A percentile compares a stretch with the other conserved stretches of the same genome.
These are phyloP conservation scores for Coremacera marginata DNA, from an alignment of 2,888 invertebrate genomes.

Conservation along the genomic window DNA sequence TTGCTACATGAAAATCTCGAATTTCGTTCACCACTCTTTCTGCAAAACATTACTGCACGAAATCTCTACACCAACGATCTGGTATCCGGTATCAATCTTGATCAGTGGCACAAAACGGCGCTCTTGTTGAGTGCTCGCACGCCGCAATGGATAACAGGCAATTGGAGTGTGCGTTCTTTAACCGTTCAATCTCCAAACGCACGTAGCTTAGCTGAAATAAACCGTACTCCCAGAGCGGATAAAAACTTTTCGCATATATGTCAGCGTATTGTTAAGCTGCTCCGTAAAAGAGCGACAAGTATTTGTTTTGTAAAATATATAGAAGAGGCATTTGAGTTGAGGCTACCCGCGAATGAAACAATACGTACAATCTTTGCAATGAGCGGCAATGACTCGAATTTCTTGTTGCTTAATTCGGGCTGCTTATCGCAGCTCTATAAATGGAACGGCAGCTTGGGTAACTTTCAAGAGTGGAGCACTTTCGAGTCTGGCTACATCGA, in stretches of 20 bases:
- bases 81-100: slow-evolving; percentile 68
- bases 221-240: slow-evolving; percentile 9
- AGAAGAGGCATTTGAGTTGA: slow-evolving; percentile 61
- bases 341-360: not conserved
- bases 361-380: slow-evolving; percentile 16
- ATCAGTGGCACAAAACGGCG: slow-evolving; percentile 67
- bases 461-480: slow-evolving; percentile 56
- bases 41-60: slow-evolving; percentile 54
- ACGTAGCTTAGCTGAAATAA: slow-evolving; percentile 27
- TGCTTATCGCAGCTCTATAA: slow-evolving; percentile 70
- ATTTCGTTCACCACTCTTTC: slow-evolving; percentile 60
- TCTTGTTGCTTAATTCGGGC: slow-evolving; percentile 61
- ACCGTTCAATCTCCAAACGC: slow-evolving; percentile 46
- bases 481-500: slow-evolving; percentile 70
- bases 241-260: slow-evolving; percentile 51
- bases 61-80: slow-evolving; percentile 55
- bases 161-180: slow-evolving; percentile 67
- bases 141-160: slow-evolving; percentile 69
- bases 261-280: slow-evolving; percentile 44
- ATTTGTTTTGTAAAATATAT: slow-evolving; percentile 69
- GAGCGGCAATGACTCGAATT: slow-evolving; percentile 24
- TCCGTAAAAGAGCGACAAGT: slow-evolving; percentile 27
- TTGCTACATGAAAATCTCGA: slow-evolving; percentile 59
- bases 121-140: slow-evolving; percentile 61
- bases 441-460: slow-evolving; percentile 61